These are phyloP conservation scores for Stictocephala bisonia DNA, from an alignment of 2,888 invertebrate genomes.

Conservation along the genomic window DNA sequence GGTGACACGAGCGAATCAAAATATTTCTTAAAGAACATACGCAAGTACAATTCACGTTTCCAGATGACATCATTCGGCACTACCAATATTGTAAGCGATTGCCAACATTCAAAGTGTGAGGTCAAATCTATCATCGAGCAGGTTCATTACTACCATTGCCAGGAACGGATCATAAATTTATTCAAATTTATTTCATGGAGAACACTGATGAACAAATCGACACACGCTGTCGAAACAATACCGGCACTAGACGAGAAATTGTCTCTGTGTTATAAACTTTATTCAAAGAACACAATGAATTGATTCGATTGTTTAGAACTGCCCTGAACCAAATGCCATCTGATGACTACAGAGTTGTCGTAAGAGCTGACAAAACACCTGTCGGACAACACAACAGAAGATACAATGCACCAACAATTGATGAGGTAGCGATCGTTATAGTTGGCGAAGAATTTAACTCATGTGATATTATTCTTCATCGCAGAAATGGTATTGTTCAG, in stretches of 20 bases:
- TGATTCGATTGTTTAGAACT: constrained; percentile 60
- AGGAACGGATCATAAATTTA: neutral
- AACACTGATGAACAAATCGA: constrained; percentile 30
- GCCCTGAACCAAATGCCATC: constrained; percentile 60
- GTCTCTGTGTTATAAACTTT: no score
- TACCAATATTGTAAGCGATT: constrained; percentile 56
- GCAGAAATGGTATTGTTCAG: no score
- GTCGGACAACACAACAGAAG: constrained; percentile 59
- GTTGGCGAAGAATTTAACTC: constrained; percentile 61
- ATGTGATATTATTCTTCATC: constrained; percentile 62
- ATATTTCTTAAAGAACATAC: no score
- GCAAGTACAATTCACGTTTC: constrained; percentile 22
- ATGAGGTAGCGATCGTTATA: constrained; percentile 63
- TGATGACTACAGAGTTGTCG: constrained; percentile 62
- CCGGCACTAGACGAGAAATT: no score
- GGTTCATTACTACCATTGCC: constrained; percentile 4
- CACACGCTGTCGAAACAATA: no score
- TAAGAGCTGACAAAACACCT: constrained; percentile 62
- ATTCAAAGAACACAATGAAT: constrained; percentile 57
- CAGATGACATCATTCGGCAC: constrained; percentile 13
- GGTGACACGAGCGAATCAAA: no score
- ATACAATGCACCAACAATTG: constrained; percentile 62
- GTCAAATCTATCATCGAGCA: constrained; percentile 15
- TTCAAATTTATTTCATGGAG: constrained; percentile 27
- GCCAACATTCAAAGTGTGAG: constrained; percentile 62